Evolutionary conservation across 2,113 vertebrate species (phyloP), one percentile per base, ranked within the genome.

Genomic region (Phaethornis superciliosus): DNA sequence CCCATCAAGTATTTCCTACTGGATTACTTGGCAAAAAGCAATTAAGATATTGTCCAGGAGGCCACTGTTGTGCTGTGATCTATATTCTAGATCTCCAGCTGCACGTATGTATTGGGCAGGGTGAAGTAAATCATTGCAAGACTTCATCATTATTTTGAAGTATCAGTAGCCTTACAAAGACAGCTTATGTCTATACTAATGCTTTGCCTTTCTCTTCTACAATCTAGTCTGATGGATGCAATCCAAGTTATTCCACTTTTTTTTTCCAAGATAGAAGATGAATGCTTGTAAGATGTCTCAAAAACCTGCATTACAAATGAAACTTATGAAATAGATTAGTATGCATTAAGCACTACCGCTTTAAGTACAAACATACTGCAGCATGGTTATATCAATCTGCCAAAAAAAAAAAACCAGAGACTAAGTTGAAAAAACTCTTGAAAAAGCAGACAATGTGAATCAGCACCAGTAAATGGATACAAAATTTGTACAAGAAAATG

Each of bases 281-380:
- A 54, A 18, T 21, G 33, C 26, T 52, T 59, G 26, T 32, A 94
- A 90, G 63, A 70, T 37, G 19, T 81, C 51, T 94, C 37, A 62
- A 88, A 95, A 82, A 26, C 13, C 60, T 86, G 44, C 10, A 33
- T 40, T 77, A 93, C 35, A 37, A 94, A 93, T 77, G 20, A 93
- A 83, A 85, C 81, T 77, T 70, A 91, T 44, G 26, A 74, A 95
- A 74, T 14, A 88, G 40, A 91, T 89, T 49, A 82, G 35, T 93
- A 94, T 74, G 72, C 59, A 88, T 85, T 90, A 94, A 74, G 67
- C 35, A 37, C 33, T 74, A 35, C 44, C 78, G 44, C 49, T 89
- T 9, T 68, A 71, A 51, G n/a, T 12, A 89, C 5, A 12, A 85
- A 68, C 14, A 47, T 71, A 23, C 64, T 85, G 44, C 49, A 86